These are phyloP conservation scores for Apomyelois bistriatella DNA, from an alignment of 2,888 invertebrate genomes.

Conservation along the genomic window DNA sequence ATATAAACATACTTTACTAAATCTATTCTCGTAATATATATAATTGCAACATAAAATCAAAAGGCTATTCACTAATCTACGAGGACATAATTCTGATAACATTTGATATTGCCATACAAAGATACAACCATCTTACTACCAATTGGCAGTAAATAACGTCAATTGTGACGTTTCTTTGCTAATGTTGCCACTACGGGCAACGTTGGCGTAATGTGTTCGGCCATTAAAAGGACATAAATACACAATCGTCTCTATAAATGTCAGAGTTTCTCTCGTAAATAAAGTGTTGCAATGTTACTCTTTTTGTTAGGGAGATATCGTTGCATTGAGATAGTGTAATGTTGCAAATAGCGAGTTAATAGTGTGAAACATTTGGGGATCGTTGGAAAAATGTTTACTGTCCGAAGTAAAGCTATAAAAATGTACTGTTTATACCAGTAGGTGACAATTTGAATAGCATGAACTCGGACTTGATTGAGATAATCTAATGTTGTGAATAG, in stretches of 20 bases:
- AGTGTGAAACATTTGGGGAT: background rate
- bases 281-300: slow-evolving; percentile 24
- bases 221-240: slow-evolving; percentile 77
- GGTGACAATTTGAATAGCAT: no score
- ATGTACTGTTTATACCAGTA: no score
- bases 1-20: no score
- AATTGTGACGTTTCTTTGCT: slow-evolving; percentile 63
- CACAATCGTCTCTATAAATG: slow-evolving; percentile 68
- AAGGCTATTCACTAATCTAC: background rate
- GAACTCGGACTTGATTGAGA: no score
- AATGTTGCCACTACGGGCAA: slow-evolving; percentile 32
- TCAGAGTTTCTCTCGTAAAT: slow-evolving; percentile 24
- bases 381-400: no score
- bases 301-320: slow-evolving; percentile 14
- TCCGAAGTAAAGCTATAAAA: no score
- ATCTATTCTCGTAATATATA: no score
- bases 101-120: background rate
- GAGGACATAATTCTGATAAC: background rate
- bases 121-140: slow-evolving; percentile 9
- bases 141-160: slow-evolving; percentile 56
- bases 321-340: background rate
- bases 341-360: background rate
- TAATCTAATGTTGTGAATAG: no score
- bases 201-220: slow-evolving; percentile 60
- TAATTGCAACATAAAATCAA: no score